Evolutionary conservation across 2,888 invertebrate genomes (phyloP), one percentile per base, ranked within the genome.

Genomic region (Hemistola chrysoprasaria): DNA sequence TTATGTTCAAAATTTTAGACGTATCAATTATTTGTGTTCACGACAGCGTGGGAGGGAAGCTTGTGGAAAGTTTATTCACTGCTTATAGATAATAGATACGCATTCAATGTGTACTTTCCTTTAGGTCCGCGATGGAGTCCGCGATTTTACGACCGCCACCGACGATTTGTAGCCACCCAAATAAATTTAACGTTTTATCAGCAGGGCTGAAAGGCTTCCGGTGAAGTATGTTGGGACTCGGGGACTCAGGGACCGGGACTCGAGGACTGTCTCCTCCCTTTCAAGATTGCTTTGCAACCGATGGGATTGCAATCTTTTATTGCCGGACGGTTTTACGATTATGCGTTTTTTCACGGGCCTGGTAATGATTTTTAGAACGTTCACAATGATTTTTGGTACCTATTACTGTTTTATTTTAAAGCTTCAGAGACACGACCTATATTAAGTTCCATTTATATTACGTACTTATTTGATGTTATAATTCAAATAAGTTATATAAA

Each of bases 151-250:
- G 53, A 52, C 40, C 42, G 21, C 27, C 27, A 40, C 34, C 45
- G 46, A 45, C 50, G 50, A 50, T 55, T 55, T 48, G 52, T 55
- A 48, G 50, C 46, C 38, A 50, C 48, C 50, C 46, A 53, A 52
- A 55, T 55, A 55, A 55, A 55, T 55, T 48, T 41, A 42, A 35
- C 50, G 50, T 52, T 52, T 52, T 55, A 55, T 55, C 50, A 52
- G 32, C 43, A 23, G 47, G 32, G 35, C 36, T 46, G 34, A 34
- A 30, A 43, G 50, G 44, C 45, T 34, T n/a, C n/a, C n/a, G n/a
- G n/a, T 16, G 16, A 16, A 16, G 16, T 16, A 16, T 16, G 16
- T 16, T 2, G 16, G 4, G 16, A 16, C 16, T 16, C 16, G 16
- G 16, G 16, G 16, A 16, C 16, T 16, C 16, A 16, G 16, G 16